Evolutionary conservation across 2,888 invertebrate genomes (phyloP).

Genomic region (Calliphora vomitoria): DNA sequence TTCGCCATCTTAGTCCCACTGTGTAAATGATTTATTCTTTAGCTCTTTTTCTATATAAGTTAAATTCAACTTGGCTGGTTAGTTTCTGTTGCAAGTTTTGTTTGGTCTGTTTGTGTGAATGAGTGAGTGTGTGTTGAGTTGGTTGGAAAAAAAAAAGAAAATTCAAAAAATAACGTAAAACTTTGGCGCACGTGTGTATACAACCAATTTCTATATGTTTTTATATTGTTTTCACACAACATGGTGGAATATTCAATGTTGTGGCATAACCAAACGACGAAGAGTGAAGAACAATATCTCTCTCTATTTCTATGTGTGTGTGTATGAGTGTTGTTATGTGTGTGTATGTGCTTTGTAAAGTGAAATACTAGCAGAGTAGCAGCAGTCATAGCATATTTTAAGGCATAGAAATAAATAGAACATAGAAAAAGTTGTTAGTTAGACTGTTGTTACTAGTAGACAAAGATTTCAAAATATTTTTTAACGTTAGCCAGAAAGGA

Average conservation of each 20-base stretch:
- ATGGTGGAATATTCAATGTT: slow-evolving; percentile 30
- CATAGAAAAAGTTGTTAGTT: slow-evolving; percentile 57
- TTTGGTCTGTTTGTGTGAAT: slow-evolving; percentile 38
- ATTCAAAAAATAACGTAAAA: slow-evolving; percentile 58
- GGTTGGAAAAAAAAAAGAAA: slow-evolving; percentile 57
- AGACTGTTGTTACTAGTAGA: slow-evolving; percentile 61
- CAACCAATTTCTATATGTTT: slow-evolving; percentile 51
- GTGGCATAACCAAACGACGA: slow-evolving; percentile 29
- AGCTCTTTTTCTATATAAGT: slow-evolving; percentile 21
- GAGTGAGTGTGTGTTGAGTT: slow-evolving; percentile 40
- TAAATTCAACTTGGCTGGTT: slow-evolving; percentile 42
- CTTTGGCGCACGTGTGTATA: slow-evolving; percentile 70
- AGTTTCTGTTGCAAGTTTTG: slow-evolving; percentile 54
- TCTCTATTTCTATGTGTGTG: not conserved
- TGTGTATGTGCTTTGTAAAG: not conserved
- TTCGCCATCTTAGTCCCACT: not conserved
- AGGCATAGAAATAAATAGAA: slow-evolving; percentile 49
- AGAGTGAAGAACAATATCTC: slow-evolving; percentile 23
- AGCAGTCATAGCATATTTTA: slow-evolving; percentile 60
- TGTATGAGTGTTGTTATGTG: slow-evolving; percentile 1
- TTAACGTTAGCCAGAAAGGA: slow-evolving; percentile 70
- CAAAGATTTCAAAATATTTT: slow-evolving; percentile 71
- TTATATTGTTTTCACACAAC: slow-evolving; percentile 47
- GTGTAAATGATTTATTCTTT: slow-evolving; percentile 25
- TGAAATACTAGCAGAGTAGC: slow-evolving; percentile 49